These are phyloP conservation scores for Trachelipus rathkii DNA, from an alignment of 1,140 invertebrate genomes.

Conservation along the genomic window DNA sequence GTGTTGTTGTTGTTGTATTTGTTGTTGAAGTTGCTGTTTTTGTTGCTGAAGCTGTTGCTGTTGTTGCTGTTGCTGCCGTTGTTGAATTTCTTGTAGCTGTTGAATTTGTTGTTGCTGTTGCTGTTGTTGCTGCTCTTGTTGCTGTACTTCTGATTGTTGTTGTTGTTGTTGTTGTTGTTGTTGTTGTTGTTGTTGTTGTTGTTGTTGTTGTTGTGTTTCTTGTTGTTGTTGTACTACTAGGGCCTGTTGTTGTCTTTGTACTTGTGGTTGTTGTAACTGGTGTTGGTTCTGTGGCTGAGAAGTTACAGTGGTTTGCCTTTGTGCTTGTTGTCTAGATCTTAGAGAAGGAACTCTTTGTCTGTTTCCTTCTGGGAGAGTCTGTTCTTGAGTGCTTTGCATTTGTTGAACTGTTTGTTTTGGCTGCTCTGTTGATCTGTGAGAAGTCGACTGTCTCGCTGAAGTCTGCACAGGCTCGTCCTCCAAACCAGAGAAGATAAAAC, in stretches of 20 bases:
- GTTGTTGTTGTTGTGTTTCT: not conserved
- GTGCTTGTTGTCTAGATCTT: not conserved
- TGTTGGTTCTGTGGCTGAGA: constrained; percentile 25
- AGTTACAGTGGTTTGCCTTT: not conserved
- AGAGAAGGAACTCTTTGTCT: not conserved
- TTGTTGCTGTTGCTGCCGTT: constrained; percentile 3
- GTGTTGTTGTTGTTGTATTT: constrained; percentile 6
- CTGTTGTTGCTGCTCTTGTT: not conserved
- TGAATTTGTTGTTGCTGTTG: constrained; percentile 17
- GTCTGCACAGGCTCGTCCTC: not conserved
- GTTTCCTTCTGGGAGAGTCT: not conserved
- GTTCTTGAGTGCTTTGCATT: not conserved
- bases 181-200: constrained; percentile 20
- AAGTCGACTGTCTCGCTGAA: not conserved
- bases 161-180: not conserved
- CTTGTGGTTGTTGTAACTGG: constrained; percentile 31
- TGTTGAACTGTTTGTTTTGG: not conserved
- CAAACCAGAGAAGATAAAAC: not conserved
- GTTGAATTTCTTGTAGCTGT: constrained; percentile 17
- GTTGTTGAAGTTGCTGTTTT: constrained; percentile 3
- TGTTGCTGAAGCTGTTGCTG: constrained; percentile 13
- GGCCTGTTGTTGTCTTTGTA: constrained; percentile 11
- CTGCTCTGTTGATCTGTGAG: not conserved
- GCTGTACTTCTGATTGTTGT: not conserved
- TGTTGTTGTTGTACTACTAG: constrained; percentile 28